These are phyloP conservation scores for Pomatorhinus ruficollis DNA, from an alignment of 2,113 vertebrate genomes.

Conservation along the genomic window DNA sequence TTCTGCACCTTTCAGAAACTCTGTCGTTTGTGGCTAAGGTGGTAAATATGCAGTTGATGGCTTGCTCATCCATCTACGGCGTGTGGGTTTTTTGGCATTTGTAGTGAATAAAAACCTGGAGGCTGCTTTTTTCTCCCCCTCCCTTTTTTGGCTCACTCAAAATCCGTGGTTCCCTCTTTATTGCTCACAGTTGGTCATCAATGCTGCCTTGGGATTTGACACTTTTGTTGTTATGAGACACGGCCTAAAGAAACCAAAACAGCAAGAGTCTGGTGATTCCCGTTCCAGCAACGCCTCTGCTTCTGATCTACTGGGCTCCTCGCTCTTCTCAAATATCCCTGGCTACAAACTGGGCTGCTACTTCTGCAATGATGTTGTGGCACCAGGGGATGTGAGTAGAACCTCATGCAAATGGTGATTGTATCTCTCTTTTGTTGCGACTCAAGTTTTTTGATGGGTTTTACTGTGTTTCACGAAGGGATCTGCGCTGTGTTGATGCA, in stretches of 20 bases:
- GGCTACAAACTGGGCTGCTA: conserved; percentile 97
- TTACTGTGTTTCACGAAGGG: neutral
- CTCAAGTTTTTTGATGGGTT: neutral
- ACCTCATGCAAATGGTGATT: neutral
- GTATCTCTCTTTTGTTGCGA: neutral
- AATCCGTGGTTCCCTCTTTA: neutral
- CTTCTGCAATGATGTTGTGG: conserved; percentile 98
- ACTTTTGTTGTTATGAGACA: conserved; percentile 99
- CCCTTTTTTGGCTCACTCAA: neutral
- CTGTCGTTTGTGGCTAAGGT: neutral
- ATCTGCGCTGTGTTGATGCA: fast-evolving
- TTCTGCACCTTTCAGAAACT: neutral
- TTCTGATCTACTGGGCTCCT: conserved; percentile 79
- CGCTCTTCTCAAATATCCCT: conserved; percentile 96
- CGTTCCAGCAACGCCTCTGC: conserved; percentile 22
- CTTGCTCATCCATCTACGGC: neutral
- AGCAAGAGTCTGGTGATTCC: conserved; percentile 62
- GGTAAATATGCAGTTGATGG: neutral
- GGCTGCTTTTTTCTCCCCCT: neutral
- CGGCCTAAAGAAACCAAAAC: conserved; percentile 87
- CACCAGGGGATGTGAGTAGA: conserved; percentile 93
- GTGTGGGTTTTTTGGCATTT: neutral
- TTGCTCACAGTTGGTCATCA: conserved; percentile 87
- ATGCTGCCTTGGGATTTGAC: conserved; percentile 95
- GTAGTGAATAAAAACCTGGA: neutral